Percentiles rank a stretch among this genome's conserved stretches.
Conservation (phyloP, 2,888 invertebrate species). For the Diarsia mendica region DNA sequence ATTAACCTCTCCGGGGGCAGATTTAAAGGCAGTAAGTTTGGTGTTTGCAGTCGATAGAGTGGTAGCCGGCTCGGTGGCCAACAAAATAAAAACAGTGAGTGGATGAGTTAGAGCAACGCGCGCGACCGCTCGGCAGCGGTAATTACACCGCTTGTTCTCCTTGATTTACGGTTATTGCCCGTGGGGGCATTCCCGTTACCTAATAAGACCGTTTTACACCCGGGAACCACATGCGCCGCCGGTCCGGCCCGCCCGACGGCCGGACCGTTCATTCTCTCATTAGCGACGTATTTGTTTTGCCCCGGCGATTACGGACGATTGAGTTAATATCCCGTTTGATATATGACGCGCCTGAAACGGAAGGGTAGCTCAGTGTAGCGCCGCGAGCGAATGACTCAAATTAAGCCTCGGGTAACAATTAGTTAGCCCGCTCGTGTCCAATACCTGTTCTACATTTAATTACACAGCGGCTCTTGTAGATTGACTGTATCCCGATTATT, state of each 20-base stretch:
- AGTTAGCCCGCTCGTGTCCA: conserved; percentile 53
- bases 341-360: conserved; percentile 81
- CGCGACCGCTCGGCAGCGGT: conserved; percentile 89
- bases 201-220: conserved; percentile 90
- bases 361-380: conserved; percentile 76
- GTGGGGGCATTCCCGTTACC: conserved; percentile 90
- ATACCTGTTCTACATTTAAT: conserved; percentile 65
- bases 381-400: conserved; percentile 72
- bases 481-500: conserved; percentile 51
- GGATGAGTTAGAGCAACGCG: conserved; percentile 89
- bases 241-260: conserved; percentile 75
- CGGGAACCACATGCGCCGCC: conserved; percentile 87
- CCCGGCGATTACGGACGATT: conserved; percentile 85
- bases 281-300: conserved; percentile 88
- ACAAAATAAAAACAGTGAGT: conserved; percentile 89
- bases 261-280: conserved; percentile 87
- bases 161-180: conserved; percentile 91
- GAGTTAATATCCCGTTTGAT: conserved; percentile 87
- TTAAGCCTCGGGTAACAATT: conserved; percentile 71
- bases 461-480: conserved; percentile 56
- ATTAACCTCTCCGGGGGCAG: conserved; percentile 86
- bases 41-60: conserved; percentile 88
- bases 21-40: conserved; percentile 88
- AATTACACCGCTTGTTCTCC: conserved; percentile 91
- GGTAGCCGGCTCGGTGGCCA: conserved; percentile 84